Evolutionary conservation across 2,888 invertebrate species (phyloP).

Genomic region (Pseudococcus longispinus): DNA sequence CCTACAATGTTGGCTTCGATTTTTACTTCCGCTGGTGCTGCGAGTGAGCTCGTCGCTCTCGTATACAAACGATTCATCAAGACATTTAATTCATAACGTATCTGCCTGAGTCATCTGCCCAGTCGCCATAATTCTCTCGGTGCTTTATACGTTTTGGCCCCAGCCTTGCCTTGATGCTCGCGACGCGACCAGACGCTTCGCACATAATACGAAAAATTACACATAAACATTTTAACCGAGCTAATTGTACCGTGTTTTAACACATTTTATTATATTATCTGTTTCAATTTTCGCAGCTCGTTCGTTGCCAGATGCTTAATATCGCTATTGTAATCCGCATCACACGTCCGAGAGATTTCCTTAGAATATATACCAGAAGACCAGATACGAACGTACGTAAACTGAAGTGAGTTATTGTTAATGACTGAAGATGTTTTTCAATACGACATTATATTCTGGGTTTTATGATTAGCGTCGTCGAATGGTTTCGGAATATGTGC

Average conservation of each 20-base stretch:
- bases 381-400: neutral
- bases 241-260: conserved; percentile 12
- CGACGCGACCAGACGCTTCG: too few relatives aligned
- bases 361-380: neutral
- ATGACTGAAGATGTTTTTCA: neutral
- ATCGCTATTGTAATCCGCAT: neutral
- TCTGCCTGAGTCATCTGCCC: conserved; percentile 7
- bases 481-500: neutral
- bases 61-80: conserved; percentile 9
- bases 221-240: neutral
- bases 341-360: neutral
- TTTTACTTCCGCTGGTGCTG: conserved; percentile 22
- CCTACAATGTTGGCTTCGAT: conserved; percentile 40
- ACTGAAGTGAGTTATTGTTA: neutral
- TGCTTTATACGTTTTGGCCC: neutral
- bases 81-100: conserved; percentile 36
- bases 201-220: conserved; percentile 5
- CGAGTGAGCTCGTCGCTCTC: neutral
- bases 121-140: neutral
- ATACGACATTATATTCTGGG: neutral
- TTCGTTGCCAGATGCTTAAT: conserved; percentile 14
- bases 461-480: neutral
- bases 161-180: too few relatives aligned
- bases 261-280: conserved; percentile 21
- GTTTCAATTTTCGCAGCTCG: conserved; percentile 7